Evolutionary conservation across 1,140 invertebrate species (phyloP).

Genomic region (Bombus breviceps): DNA sequence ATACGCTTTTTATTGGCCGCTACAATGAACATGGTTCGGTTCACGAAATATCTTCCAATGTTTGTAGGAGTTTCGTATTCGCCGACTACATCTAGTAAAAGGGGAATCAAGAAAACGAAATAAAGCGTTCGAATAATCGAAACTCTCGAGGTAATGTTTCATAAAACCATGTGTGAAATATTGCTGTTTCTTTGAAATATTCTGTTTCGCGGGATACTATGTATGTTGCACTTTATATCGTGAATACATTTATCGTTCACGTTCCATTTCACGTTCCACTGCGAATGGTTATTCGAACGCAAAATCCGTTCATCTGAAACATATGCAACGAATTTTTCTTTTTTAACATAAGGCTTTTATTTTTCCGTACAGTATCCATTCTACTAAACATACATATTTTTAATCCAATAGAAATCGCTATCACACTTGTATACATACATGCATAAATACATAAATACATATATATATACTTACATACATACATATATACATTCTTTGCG

Average conservation of each 20-base stretch:
- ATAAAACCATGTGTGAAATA: constrained; percentile 21
- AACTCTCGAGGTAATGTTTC: background rate
- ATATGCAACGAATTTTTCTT: background rate
- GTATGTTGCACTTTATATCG: background rate
- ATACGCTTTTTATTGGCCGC: no score
- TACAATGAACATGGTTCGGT: no score
- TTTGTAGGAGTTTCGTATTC: background rate
- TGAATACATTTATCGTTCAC: constrained; percentile 1
- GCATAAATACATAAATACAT: no score
- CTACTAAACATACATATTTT: background rate
- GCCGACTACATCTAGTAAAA: background rate
- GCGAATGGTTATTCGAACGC: constrained; percentile 1
- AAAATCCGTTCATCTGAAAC: background rate
- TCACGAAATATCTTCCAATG: background rate
- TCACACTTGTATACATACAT: no score
- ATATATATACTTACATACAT: no score
- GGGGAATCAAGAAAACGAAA: background rate
- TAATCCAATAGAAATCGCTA: no score
- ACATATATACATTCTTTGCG: no score
- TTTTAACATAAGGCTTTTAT: background rate
- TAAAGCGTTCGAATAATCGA: background rate
- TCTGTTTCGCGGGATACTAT: background rate
- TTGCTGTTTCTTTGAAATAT: constrained; percentile 15
- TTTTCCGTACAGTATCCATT: background rate
- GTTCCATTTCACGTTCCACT: background rate